Evolutionary conservation across 1,140 invertebrate genomes (phyloP).

Genomic region (Pemphigus obesinymphae): DNA sequence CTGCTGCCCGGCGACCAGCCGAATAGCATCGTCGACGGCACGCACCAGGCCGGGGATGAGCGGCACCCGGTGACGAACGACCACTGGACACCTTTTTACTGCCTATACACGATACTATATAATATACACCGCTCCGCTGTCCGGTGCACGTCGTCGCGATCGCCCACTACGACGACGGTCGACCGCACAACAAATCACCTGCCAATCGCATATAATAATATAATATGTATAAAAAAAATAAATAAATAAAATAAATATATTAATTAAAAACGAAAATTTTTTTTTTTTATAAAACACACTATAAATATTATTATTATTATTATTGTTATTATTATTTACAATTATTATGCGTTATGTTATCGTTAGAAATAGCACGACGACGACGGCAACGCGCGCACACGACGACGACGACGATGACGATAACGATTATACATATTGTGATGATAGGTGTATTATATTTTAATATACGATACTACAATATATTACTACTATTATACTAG

Average conservation of each 20-base stretch:
- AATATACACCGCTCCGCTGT: no score
- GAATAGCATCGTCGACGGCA: conserved; percentile 23
- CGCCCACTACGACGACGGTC: not conserved
- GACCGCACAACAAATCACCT: not conserved
- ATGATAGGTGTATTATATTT: no score
- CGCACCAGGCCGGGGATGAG: not conserved
- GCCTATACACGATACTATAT: no score
- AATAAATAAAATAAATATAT: no score
- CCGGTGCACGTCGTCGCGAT: not conserved
- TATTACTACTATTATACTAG: no score
- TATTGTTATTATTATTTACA: no score
- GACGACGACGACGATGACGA: not conserved
- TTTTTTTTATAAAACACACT: no score
- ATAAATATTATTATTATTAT: no score
- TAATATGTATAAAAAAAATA: not conserved
- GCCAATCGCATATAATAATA: not conserved
- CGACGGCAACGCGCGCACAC: not conserved
- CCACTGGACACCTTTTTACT: no score
- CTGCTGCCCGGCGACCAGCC: conserved; percentile 6
- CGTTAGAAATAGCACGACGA: not conserved
- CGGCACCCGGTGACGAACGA: not conserved
- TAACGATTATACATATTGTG: no score
- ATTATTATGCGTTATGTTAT: no score
- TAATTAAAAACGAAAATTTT: no score
- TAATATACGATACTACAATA: not conserved